phyloP scores from a whole-genome alignment of 2,797 vertebrate species.

The Bradypodion pumilum region DNA sequence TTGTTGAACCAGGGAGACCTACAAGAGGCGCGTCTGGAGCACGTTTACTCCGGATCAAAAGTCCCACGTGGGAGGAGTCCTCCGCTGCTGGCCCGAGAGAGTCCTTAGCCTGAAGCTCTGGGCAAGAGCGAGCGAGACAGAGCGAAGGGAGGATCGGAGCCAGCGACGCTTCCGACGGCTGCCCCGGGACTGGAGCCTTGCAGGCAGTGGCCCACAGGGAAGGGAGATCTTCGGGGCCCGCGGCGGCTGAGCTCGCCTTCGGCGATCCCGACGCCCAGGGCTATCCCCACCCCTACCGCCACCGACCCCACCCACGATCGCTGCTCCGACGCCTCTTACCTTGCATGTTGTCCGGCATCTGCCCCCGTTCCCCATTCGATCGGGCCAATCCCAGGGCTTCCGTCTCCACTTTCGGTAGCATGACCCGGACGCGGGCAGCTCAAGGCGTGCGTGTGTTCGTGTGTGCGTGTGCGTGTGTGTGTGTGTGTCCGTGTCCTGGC shows the following conservation, averaged over 20 bases:
- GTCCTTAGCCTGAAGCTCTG: background rate
- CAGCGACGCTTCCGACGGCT: background rate
- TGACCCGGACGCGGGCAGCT: slow-evolving; percentile 85
- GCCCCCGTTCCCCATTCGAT: slow-evolving; percentile 95
- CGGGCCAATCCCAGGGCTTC: slow-evolving; percentile 93
- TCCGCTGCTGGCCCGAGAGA: background rate
- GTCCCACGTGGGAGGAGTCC: background rate
- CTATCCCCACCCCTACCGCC: no score
- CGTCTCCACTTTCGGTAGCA: slow-evolving; percentile 98
- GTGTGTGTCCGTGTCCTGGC: no score
- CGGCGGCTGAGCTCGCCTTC: background rate
- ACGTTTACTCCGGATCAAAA: background rate
- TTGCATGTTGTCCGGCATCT: slow-evolving; percentile 97
- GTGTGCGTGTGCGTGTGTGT: no score
- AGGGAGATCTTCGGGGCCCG: background rate
- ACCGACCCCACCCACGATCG: background rate
- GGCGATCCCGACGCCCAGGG: background rate
- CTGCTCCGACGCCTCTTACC: slow-evolving; percentile 78
- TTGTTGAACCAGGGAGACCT: background rate
- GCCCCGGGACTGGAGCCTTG: background rate
- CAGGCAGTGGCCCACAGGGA: background rate
- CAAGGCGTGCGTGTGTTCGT: no score
- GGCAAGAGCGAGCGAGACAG: no score
- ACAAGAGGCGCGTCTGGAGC: background rate
- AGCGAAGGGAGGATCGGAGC: background rate